Percentiles rank a stretch among this genome's conserved stretches.
Conservation (phyloP, 2,888 invertebrate genomes). For the Caenorhabditis uteleia region DNA sequence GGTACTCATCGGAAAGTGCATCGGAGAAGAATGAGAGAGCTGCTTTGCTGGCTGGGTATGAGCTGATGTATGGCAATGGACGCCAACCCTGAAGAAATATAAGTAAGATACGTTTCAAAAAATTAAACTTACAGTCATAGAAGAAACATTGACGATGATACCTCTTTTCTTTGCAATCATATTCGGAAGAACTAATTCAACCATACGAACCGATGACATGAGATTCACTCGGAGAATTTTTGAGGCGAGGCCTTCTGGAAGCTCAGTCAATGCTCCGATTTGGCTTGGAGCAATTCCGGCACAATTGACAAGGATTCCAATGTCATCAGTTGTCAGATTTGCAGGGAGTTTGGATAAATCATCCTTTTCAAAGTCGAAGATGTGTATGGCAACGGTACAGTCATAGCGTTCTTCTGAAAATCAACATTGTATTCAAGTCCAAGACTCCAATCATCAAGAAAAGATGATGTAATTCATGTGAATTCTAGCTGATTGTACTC, state of each 20-base stretch:
- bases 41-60: conserved; percentile 67
- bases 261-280: conserved; percentile 62
- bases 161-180: conserved; percentile 66
- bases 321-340: conserved; percentile 54
- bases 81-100: conserved; percentile 62
- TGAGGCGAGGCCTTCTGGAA: conserved; percentile 58
- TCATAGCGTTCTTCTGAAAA: conserved; percentile 42
- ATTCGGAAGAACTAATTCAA: conserved; percentile 64
- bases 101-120: not conserved
- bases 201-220: conserved; percentile 63
- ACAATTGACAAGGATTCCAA: conserved; percentile 68
- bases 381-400: conserved; percentile 42
- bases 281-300: conserved; percentile 66
- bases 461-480: conserved; percentile 1
- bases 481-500: no score
- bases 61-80: conserved; percentile 66
- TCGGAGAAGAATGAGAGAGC: conserved; percentile 66
- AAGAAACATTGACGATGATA: conserved; percentile 66
- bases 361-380: conserved; percentile 66
- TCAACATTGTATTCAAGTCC: not conserved
- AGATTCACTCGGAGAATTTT: conserved; percentile 65
- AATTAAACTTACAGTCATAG: conserved; percentile 58
- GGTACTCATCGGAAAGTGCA: conserved; percentile 64
- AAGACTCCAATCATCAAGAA: not conserved
- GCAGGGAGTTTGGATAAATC: conserved; percentile 51